Evolutionary conservation across 2,797 vertebrate genomes (phyloP), one percentile per base, ranked within the genome.

Genomic region (Pangasius djambal): DNA sequence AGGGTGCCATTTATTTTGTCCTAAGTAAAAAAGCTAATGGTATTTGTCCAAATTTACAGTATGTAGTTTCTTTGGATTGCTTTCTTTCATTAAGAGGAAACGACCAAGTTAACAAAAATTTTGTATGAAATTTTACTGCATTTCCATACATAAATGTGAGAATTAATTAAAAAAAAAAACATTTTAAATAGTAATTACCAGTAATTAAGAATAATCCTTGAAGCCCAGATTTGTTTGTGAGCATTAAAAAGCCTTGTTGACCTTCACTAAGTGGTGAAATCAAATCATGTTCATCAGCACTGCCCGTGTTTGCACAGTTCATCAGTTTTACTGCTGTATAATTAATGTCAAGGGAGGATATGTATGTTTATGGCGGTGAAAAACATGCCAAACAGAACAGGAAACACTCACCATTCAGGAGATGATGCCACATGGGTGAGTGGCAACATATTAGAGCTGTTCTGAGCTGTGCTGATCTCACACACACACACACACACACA

Each of bases 381-480:
- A 77, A 31, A 25, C 82, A 86, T 25, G n/a, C 50, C 72, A 75
- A 44, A 44, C 85, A 87, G 63, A 88, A 72, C 89, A 91, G 92
- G 91, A 93, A 92, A 90, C 90, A 86, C 72, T 37, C 20, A n/a
- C 18, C 85, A 79, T 44, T 86, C 25, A 72, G 90, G 88, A 91
- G 90, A 91, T 89, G 44, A 89, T 89, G 83, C 57, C 85, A 89
- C 83, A 77, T 85, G 70, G 65, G 65, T 6, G 55, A 57, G 40
- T 69, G 82, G 40, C 28, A 34, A 13, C 74, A 85, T 88, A 83
- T 86, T 86, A 75, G 37, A 48, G 40, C 22, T 44, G 44, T 44
- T 44, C 6, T 85, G 57, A 31, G 22, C 44, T 44, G 44, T 44
- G 44, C 44, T 44, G 44, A 44, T 13, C 37, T 4, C 40, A 22